Base-by-base conservation (phyloP, 2,888 invertebrate species). In the Teleiodes luculella region DNA sequence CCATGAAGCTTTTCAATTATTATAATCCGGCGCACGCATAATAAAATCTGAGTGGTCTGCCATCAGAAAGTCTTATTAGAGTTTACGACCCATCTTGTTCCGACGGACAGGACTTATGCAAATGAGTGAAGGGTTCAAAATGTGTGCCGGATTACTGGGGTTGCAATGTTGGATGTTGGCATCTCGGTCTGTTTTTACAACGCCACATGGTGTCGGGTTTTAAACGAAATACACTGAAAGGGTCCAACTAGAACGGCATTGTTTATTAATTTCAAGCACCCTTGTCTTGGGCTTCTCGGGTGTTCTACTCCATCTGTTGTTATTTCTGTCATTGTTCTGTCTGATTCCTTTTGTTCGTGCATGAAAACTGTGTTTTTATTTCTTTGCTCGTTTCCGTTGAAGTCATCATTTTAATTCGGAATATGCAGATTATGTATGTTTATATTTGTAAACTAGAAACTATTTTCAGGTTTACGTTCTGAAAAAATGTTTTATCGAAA, bases 81-180 rank as follows among this genome's bases (percentile, higher is more conserved):
- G 80, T 77, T 79, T 75, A 78, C 74, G 78, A 71, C 78, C 81
- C 78, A 75, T 86, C 84, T 84, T 84, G 81, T 81, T 76, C 74
- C 74, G 74, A 76, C 58, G 59, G 70, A 80, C 78, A 78, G 83
- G 84, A 83, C 79, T 84, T 83, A 86, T 86, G 85, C 76, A 85
- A 86, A 87, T 84, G 83, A 82, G 74, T 76, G 76, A 80, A 80
- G 84, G 84, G 83, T 72, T 73, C 65, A 64, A 67, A 76, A 69
- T 74, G 78, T 72, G 70, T 69, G 74, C 76, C 67, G 85, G 84
- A 83, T 86, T 83, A 84, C 67, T 72, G 43, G 43, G 43, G 43
- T 16, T 3, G 35, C 35, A 35, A 73, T 76, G 79, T 72, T 67
- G n/a, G n/a, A n/a, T n/a, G n/a, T n/a, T 65, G 74, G 75, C 68